phyloP scores from a whole-genome alignment of 2,113 vertebrate genomes.

The Girardinichthys multiradiatus region DNA sequence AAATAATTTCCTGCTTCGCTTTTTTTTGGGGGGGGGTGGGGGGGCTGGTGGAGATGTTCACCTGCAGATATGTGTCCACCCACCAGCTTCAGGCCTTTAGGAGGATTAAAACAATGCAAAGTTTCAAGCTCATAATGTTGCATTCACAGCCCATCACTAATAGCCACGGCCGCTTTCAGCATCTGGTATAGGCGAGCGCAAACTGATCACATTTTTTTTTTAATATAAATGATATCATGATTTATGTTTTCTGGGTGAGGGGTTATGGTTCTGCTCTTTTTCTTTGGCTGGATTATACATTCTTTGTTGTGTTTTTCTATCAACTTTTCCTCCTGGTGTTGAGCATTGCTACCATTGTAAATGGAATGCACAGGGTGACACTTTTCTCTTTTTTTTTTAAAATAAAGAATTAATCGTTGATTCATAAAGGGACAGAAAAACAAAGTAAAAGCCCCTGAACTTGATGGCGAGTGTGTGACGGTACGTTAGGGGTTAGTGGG shows the following conservation, averaged over 20 bases:
- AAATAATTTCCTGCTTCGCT: constrained; percentile 45
- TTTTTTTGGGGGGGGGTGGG: no score
- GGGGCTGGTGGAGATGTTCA: constrained; percentile 15
- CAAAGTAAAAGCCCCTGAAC: constrained; percentile 67
- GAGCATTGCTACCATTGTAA: constrained; percentile 75
- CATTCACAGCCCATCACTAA: constrained; percentile 65
- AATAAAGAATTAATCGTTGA: constrained; percentile 56
- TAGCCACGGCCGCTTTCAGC: constrained; percentile 64
- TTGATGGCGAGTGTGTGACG: constrained; percentile 53
- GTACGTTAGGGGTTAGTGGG: constrained; percentile 58
- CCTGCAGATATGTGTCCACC: constrained; percentile 18
- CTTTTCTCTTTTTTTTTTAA: not conserved
- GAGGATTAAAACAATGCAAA: constrained; percentile 43
- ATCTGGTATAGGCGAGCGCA: constrained; percentile 55
- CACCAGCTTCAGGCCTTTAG: constrained; percentile 24
- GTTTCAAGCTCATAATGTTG: constrained; percentile 35
- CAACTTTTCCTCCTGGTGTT: constrained; percentile 65
- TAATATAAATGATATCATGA: constrained; percentile 60
- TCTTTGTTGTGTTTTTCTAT: constrained; percentile 42
- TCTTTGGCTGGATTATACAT: constrained; percentile 54
- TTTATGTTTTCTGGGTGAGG: constrained; percentile 66
- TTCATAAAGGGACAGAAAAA: constrained; percentile 73
- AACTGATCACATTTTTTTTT: constrained; percentile 66
- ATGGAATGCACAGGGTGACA: constrained; percentile 67
- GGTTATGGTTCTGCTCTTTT: constrained; percentile 29